Evolutionary conservation across 2,888 invertebrate species (phyloP).

Genomic region (Sinhomidia bicolor): DNA sequence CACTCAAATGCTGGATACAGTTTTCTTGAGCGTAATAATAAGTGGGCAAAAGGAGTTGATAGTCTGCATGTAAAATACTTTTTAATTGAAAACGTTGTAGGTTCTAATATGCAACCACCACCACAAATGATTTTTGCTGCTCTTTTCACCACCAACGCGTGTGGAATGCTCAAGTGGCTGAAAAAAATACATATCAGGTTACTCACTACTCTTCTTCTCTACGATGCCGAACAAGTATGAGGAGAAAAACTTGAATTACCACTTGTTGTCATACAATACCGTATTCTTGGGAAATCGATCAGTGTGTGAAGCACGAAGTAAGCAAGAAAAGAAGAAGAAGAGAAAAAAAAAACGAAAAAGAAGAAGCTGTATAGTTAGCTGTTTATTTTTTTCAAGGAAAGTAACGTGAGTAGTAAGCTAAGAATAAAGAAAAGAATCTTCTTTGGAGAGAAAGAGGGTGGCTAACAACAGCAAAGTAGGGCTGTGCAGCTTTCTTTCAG

Average conservation of each 20-base stretch:
- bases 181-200: neutral
- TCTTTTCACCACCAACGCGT: conserved; percentile 8
- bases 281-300: too few relatives aligned
- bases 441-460: neutral
- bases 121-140: neutral
- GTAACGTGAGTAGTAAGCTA: neutral
- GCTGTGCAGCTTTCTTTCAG: neutral
- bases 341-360: neutral
- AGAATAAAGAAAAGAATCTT: neutral
- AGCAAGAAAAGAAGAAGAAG: too few relatives aligned
- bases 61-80: conserved; percentile 19
- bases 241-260: neutral
- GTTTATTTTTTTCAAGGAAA: neutral
- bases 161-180: conserved; percentile 13
- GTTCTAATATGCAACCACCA: neutral
- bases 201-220: too few relatives aligned
- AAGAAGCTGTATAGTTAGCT: neutral
- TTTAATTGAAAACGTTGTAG: neutral
- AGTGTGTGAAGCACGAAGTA: too few relatives aligned
- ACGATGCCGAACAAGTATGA: too few relatives aligned
- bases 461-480: neutral
- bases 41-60: too few relatives aligned
- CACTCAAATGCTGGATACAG: too few relatives aligned
- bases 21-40: too few relatives aligned
- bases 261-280: conserved; percentile 21